phyloP scores from a whole-genome alignment of 2,113 vertebrate genomes.

The Phaethon lepturus region DNA sequence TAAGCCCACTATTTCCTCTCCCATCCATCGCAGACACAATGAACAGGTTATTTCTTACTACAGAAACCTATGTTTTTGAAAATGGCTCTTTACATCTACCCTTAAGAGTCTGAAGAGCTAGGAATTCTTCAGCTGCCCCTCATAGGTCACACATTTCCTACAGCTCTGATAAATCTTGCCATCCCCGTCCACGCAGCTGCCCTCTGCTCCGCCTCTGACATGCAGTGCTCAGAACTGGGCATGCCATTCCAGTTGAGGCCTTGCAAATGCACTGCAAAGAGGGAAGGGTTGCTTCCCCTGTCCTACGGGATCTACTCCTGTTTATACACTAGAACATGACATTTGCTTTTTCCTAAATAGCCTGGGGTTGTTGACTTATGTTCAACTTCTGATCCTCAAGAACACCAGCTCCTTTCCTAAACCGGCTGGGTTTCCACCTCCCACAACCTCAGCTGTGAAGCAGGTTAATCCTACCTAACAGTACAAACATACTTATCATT shows the following conservation, averaged over 20 bases:
- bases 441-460: neutral
- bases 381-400: neutral
- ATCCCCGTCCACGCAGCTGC: fast-evolving
- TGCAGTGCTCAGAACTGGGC: neutral
- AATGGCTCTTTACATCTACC: neutral
- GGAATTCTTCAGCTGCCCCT: neutral
- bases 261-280: neutral
- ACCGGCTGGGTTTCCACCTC: neutral
- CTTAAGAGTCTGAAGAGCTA: neutral
- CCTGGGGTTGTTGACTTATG: neutral
- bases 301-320: neutral
- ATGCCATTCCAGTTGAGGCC: neutral
- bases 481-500: neutral
- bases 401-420: neutral
- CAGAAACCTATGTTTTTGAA: neutral
- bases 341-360: neutral
- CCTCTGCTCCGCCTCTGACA: neutral
- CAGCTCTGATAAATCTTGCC: neutral
- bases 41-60: neutral
- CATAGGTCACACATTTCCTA: neutral
- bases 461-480: neutral
- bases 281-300: neutral
- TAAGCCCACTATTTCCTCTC: neutral
- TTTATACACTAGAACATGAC: neutral
- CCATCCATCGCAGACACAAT: neutral